These are phyloP conservation scores for Wiebesia pumilae DNA, from an alignment of 1,140 invertebrate species.

Conservation along the genomic window DNA sequence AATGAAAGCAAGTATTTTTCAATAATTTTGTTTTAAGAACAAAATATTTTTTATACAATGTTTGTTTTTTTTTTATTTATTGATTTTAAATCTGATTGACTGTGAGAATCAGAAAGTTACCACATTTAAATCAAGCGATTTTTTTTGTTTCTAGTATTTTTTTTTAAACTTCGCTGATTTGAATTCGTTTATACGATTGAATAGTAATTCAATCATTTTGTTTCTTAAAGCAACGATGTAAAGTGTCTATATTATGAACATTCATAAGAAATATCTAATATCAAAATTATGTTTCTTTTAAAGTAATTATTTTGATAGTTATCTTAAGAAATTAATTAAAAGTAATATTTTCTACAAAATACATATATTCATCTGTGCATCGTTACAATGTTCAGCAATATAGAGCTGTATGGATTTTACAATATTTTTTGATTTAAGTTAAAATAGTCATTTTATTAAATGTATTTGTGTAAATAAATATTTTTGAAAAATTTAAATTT, in stretches of 20 bases:
- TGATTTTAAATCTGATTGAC: neutral
- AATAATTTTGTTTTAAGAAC: constrained; percentile 26
- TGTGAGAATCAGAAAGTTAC: constrained; percentile 16
- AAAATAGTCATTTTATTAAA: constrained; percentile 50
- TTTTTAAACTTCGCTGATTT: constrained; percentile 15
- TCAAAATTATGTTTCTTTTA: constrained; percentile 2
- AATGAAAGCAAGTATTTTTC: constrained; percentile 32
- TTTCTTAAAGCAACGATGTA: constrained; percentile 13
- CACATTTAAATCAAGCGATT: constrained; percentile 1
- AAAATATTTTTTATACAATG: neutral
- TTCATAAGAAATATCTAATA: neutral
- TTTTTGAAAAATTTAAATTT: constrained; percentile 46
- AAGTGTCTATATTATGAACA: constrained; percentile 5
- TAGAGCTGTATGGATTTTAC: constrained; percentile 39
- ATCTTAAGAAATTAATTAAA: constrained; percentile 35
- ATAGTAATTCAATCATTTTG: neutral
- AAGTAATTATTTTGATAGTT: neutral
- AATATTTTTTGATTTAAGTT: constrained; percentile 43
- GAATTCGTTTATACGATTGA: neutral
- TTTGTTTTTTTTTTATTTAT: constrained; percentile 2
- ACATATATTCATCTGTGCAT: constrained; percentile 25
- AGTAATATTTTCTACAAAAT: constrained; percentile 47
- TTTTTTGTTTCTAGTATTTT: neutral
- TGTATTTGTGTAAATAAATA: constrained; percentile 53
- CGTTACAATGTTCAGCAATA: constrained; percentile 32